Conservation (phyloP, 2,797 vertebrate genomes). For the Pseudomugil tenellus region DNA sequence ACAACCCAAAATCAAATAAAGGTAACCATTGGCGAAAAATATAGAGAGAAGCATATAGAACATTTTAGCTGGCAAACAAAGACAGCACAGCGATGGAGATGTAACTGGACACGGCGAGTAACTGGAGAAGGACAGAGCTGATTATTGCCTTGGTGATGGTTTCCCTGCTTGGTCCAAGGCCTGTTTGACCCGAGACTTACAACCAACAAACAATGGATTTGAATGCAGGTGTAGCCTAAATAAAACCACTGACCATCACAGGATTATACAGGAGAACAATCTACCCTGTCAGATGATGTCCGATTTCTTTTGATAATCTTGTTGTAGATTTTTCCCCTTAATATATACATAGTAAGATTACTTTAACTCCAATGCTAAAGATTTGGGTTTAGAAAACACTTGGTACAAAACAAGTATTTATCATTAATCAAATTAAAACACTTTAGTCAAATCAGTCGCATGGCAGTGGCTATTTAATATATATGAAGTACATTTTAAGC, state of each 20-base stretch:
- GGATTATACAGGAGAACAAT: background rate
- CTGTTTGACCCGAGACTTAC: conserved; percentile 60
- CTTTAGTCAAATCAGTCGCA: background rate
- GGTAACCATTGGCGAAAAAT: conserved; percentile 17
- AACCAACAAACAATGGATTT: conserved; percentile 36
- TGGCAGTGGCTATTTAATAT: background rate
- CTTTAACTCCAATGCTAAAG: no score
- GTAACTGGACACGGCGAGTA: conserved; percentile 71
- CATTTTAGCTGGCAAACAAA: conserved; percentile 48
- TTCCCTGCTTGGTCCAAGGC: conserved; percentile 49
- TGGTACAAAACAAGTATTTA: background rate
- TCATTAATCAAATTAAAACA: background rate
- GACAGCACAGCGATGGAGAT: conserved; percentile 41
- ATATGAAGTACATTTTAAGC: background rate
- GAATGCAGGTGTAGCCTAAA: conserved; percentile 34
- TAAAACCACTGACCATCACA: conserved; percentile 14
- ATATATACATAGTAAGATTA: no score
- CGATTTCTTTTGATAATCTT: background rate
- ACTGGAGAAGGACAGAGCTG: conserved; percentile 70
- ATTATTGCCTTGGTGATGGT: conserved; percentile 74
- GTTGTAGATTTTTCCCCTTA: no score
- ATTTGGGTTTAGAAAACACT: background rate
- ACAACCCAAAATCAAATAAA: conserved; percentile 12
- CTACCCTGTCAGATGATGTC: background rate
- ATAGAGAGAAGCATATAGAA: conserved; percentile 48